These are phyloP conservation scores for Leptopilina boulardi DNA, from an alignment of 1,140 invertebrate species.

Conservation along the genomic window DNA sequence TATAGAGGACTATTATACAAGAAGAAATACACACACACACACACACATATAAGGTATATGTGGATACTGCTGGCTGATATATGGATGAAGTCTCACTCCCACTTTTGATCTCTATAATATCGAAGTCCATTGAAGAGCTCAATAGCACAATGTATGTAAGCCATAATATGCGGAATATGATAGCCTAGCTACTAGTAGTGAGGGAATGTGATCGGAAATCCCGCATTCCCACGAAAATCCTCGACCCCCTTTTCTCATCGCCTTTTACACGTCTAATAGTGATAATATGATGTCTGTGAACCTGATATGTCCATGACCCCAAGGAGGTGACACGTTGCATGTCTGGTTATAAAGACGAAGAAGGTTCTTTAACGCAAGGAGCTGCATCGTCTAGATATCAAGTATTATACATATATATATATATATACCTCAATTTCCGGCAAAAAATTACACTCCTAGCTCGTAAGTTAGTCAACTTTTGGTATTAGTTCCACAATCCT, in stretches of 20 bases:
- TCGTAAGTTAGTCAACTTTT: slow-evolving; percentile 2
- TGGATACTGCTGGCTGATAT: neutral
- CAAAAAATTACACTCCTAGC: neutral
- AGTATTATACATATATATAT: no score
- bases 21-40: no score
- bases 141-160: slow-evolving; percentile 15
- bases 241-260: slow-evolving; percentile 12
- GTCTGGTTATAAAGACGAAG: neutral
- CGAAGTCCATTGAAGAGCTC: neutral
- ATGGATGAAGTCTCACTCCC: neutral
- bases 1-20: neutral
- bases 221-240: slow-evolving; percentile 31
- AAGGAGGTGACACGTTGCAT: slow-evolving; percentile 2
- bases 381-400: neutral
- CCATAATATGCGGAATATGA: slow-evolving; percentile 14
- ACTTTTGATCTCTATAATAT: neutral
- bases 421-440: slow-evolving; percentile 16
- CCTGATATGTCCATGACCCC: slow-evolving; percentile 30
- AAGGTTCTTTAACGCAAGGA: neutral
- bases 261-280: neutral
- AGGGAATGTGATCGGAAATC: slow-evolving; percentile 25
- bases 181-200: neutral
- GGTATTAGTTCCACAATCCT: no score
- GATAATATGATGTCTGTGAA: slow-evolving; percentile 23
- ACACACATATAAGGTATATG: neutral